A percentile compares a stretch with the other conserved stretches of the same genome.
Evolutionary conservation across 92 coral and sea anemone species (phyloP).

Genomic region (Palythoa heliodiscus): DNA sequence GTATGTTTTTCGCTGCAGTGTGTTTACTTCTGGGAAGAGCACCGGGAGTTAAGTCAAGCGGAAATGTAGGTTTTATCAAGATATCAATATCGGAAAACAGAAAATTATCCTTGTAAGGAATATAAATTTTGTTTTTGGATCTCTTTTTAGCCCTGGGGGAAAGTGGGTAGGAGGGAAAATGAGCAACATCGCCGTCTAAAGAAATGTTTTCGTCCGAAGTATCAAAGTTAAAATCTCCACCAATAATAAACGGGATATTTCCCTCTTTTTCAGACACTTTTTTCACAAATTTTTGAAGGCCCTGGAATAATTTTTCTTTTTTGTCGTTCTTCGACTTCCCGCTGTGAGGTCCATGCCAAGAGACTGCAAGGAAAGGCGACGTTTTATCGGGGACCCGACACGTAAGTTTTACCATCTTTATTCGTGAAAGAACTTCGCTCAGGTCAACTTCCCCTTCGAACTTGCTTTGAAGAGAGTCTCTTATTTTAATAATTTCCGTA

Average conservation of each 20-base stretch:
- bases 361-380: not conserved
- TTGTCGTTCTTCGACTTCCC: not conserved
- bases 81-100: not conserved
- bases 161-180: not conserved
- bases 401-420: not conserved
- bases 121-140: too few relatives aligned
- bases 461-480: not conserved
- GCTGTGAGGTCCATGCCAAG: conserved; percentile 1
- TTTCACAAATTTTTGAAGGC: not conserved
- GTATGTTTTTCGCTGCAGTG: not conserved
- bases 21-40: not conserved
- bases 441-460: too few relatives aligned
- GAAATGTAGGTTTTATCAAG: too few relatives aligned
- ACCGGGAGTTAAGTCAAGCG: not conserved
- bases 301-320: not conserved
- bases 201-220: too few relatives aligned
- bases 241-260: not conserved
- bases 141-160: not conserved
- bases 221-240: not conserved
- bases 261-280: not conserved
- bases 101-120: not conserved
- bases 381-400: not conserved
- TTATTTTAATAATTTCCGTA: not conserved
- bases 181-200: too few relatives aligned
- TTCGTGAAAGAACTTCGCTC: not conserved